A percentile compares a stretch with the other conserved stretches of the same genome.
These are phyloP conservation scores for Pachyrhynchus sulphureomaculatus DNA, from an alignment of 1,140 invertebrate genomes.

Conservation along the genomic window DNA sequence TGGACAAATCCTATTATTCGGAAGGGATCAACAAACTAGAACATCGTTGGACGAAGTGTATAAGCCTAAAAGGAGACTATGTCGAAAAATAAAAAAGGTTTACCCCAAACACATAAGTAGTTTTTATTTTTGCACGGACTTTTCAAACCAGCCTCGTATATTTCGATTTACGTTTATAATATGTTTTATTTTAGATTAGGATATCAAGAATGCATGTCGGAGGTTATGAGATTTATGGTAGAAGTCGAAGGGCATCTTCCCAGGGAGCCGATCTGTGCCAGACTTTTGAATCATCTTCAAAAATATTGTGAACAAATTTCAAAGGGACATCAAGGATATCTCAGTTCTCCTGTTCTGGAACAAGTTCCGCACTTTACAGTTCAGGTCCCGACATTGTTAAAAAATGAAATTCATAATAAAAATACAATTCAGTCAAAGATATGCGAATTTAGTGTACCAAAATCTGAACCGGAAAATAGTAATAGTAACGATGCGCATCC, in stretches of 20 bases:
- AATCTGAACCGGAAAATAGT: slow-evolving; percentile 36
- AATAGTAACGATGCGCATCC: slow-evolving; percentile 35
- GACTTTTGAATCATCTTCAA: slow-evolving; percentile 80
- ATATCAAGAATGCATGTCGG: slow-evolving; percentile 87
- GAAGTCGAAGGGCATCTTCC: slow-evolving; percentile 80
- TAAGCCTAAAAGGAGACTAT: too few species aligned
- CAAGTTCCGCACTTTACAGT: not conserved
- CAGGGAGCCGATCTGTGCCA: slow-evolving; percentile 76
- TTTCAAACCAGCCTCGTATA: too few species aligned
- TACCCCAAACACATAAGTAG: too few species aligned
- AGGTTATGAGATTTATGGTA: slow-evolving; percentile 85
- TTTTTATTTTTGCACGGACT: too few species aligned
- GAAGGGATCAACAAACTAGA: too few species aligned
- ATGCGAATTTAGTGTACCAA: slow-evolving; percentile 27
- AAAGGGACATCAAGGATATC: slow-evolving; percentile 19
- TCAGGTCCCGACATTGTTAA: slow-evolving; percentile 2
- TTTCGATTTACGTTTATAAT: too few species aligned
- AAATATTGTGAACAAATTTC: slow-evolving; percentile 75
- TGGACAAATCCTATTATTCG: too few species aligned
- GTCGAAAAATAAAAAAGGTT: too few species aligned
- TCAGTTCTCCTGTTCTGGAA: not conserved
- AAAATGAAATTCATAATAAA: not conserved
- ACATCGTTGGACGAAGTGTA: too few species aligned
- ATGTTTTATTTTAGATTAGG: slow-evolving; percentile 51
- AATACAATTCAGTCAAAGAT: not conserved